These are phyloP conservation scores for Hexactinellida sp. DNA, from an alignment of 37 sponge, comb jelly and placozoan genomes.

Conservation along the genomic window DNA sequence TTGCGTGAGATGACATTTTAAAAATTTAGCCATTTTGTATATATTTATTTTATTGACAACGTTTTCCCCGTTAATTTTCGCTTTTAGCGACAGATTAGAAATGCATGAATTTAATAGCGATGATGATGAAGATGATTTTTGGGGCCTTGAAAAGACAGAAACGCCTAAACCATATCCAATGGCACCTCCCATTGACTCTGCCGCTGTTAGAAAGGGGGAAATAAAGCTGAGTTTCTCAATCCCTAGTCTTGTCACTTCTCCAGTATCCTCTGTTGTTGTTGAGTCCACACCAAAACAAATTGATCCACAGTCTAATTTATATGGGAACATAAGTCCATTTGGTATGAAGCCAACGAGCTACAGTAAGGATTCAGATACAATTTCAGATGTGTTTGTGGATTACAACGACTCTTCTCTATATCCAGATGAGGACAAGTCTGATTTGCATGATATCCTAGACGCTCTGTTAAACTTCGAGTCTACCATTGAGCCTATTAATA, in stretches of 20 bases:
- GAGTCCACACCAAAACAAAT: not conserved
- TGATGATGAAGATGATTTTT: not conserved
- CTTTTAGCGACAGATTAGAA: not conserved
- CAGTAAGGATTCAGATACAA: not conserved
- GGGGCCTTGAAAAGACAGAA: not conserved
- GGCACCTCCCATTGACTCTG: not conserved
- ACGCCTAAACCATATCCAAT: not conserved
- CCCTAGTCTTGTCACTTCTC: not conserved
- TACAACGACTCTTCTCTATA: not conserved
- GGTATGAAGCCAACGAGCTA: not conserved
- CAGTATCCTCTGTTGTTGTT: not conserved
- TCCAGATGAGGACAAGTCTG: not conserved
- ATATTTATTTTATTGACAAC: not conserved
- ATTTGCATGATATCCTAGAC: not conserved
- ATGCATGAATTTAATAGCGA: not conserved
- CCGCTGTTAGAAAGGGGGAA: not conserved
- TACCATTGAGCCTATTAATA: not conserved
- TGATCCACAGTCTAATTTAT: not conserved
- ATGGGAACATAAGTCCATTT: not conserved
- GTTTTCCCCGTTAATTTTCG: not conserved
- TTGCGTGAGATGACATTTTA: not conserved
- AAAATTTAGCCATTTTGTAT: not conserved
- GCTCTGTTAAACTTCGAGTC: not conserved
- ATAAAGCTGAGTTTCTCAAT: not conserved
- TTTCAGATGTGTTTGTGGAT: not conserved